Conservation (phyloP, 1,140 invertebrate species). For the Prorops nasuta region DNA sequence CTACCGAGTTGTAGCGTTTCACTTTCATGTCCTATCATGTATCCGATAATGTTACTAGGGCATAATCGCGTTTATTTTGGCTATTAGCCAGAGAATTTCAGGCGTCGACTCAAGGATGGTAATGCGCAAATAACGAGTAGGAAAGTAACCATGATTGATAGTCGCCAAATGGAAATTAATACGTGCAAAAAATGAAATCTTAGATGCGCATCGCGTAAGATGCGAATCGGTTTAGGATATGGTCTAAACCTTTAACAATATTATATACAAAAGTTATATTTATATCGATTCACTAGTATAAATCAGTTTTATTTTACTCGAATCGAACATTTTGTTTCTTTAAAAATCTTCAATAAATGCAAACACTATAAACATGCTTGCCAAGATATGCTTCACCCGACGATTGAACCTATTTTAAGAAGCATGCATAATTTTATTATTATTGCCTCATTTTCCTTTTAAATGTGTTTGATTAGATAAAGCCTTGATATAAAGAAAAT, state of each 20-base stretch:
- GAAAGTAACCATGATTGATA: too few relatives aligned
- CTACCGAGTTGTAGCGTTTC: too few relatives aligned
- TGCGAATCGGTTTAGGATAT: conserved; percentile 25
- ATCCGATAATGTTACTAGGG: too few relatives aligned
- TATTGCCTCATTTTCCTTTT: too few relatives aligned
- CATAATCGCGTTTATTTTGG: too few relatives aligned
- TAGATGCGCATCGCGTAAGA: conserved; percentile 20
- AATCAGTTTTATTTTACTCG: conserved; percentile 47
- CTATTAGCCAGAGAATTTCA: too few relatives aligned
- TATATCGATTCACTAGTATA: conserved; percentile 50
- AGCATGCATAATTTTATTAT: conserved; percentile 1
- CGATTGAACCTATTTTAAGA: neutral
- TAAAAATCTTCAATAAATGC: conserved; percentile 24
- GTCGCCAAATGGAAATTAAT: neutral
- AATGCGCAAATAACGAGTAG: too few relatives aligned
- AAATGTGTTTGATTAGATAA: too few relatives aligned
- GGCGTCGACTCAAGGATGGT: too few relatives aligned
- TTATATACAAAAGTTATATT: conserved; percentile 51
- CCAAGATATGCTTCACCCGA: conserved; percentile 6
- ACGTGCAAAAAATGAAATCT: conserved; percentile 13
- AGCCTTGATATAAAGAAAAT: too few relatives aligned
- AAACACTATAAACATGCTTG: conserved; percentile 15
- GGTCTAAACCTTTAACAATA: conserved; percentile 34
- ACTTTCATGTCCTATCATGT: too few relatives aligned
- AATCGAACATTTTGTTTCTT: conserved; percentile 23